Evolutionary conservation across 2,888 invertebrate genomes (phyloP).

Genomic region (Polymixis lichenea): DNA sequence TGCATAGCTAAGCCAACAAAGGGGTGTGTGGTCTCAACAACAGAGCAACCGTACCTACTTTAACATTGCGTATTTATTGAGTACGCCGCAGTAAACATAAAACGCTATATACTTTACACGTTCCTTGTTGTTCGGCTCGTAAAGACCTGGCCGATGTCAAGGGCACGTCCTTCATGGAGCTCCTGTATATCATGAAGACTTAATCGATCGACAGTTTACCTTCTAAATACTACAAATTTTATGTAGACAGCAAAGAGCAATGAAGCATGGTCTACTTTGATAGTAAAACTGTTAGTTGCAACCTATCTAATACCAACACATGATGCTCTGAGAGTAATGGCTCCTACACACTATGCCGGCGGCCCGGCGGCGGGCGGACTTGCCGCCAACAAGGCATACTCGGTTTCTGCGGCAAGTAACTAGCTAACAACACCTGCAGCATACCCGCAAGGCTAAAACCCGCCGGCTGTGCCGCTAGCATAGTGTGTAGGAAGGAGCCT

Average conservation of each 20-base stretch:
- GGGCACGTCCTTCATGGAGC: constrained; percentile 67
- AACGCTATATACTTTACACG: constrained; percentile 48
- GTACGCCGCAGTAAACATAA: constrained; percentile 45
- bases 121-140: constrained; percentile 53
- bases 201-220: constrained; percentile 67
- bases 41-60: constrained; percentile 19
- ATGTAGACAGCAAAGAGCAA: constrained; percentile 3
- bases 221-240: constrained; percentile 48
- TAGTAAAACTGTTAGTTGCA: constrained; percentile 9
- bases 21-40: constrained; percentile 35
- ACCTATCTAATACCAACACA: neutral
- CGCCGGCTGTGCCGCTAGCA: too few relatives aligned
- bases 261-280: neutral
- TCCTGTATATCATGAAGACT: constrained; percentile 64
- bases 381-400: too few relatives aligned
- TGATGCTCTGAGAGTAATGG: neutral
- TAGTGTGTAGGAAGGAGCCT: too few relatives aligned
- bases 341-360: too few relatives aligned
- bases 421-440: too few relatives aligned
- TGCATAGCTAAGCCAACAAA: constrained; percentile 47
- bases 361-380: too few relatives aligned
- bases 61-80: constrained; percentile 54
- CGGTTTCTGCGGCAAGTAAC: too few relatives aligned
- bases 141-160: constrained; percentile 60
- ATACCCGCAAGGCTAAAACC: too few relatives aligned